Evolutionary conservation across 2,888 invertebrate species (phyloP).

Genomic region (Neuroscelio doddi): DNA sequence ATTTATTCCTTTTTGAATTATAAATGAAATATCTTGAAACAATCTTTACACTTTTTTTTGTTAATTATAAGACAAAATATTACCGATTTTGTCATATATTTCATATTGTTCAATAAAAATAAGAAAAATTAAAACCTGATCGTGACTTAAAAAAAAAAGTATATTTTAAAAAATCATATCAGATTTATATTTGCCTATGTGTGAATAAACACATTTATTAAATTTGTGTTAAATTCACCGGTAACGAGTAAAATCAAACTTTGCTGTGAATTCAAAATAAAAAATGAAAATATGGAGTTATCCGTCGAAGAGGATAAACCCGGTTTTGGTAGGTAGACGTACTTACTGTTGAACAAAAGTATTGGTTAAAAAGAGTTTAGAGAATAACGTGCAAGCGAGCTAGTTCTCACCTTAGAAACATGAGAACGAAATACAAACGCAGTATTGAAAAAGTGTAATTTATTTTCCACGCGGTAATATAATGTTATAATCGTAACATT

Average conservation of each 20-base stretch:
- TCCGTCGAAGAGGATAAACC: slow-evolving; percentile 11
- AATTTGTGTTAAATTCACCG: too few species aligned
- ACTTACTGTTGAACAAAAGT: slow-evolving; percentile 12
- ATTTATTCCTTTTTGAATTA: slow-evolving; percentile 45
- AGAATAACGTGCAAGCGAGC: slow-evolving; percentile 51
- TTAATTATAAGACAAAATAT: too few species aligned
- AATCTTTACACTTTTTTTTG: too few species aligned
- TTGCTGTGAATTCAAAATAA: slow-evolving; percentile 3
- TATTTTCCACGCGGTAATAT: slow-evolving; percentile 65
- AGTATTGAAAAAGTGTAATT: slow-evolving; percentile 70
- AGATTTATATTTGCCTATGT: too few species aligned
- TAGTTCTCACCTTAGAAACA: slow-evolving; percentile 53
- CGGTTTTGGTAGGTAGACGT: slow-evolving; percentile 8
- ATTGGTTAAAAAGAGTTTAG: slow-evolving; percentile 16
- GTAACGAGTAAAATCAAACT: too few species aligned
- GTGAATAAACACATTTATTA: too few species aligned
- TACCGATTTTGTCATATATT: too few species aligned
- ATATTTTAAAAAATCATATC: too few species aligned
- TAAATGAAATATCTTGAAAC: slow-evolving; percentile 46
- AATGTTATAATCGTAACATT: slow-evolving; percentile 52
- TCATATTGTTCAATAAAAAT: too few species aligned
- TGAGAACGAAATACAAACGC: slow-evolving; percentile 61
- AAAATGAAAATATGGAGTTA: neutral
- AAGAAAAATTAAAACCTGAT: too few species aligned
- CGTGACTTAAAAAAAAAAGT: too few species aligned